Evolutionary conservation across 2,888 invertebrate species (phyloP).

Genomic region (Pristionchus arcanus): DNA sequence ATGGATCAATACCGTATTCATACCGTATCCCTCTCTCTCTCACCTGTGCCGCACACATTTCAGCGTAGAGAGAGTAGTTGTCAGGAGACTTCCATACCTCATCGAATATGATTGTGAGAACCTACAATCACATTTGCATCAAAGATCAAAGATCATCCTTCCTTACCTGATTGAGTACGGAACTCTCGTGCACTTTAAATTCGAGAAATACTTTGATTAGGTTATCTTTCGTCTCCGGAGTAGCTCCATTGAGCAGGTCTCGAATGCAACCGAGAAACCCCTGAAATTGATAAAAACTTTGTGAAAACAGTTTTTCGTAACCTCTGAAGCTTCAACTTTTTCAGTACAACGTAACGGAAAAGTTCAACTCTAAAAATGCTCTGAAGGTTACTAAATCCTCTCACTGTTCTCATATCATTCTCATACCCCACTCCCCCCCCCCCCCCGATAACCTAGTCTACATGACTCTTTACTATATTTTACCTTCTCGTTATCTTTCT

Average conservation of each 20-base stretch:
- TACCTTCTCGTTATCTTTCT: too few species aligned
- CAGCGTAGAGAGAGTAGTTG: background rate
- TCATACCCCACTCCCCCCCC: too few species aligned
- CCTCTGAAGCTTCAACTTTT: too few species aligned
- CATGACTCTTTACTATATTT: too few species aligned
- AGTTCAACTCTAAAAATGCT: too few species aligned
- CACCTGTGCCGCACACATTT: background rate
- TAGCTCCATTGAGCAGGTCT: background rate
- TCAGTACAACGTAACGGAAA: too few species aligned
- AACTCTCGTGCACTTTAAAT: slow-evolving; percentile 6
- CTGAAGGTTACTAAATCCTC: too few species aligned
- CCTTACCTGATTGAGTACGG: background rate
- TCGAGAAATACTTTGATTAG: background rate
- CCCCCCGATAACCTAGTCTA: too few species aligned
- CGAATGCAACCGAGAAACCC: background rate
- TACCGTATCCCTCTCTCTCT: background rate
- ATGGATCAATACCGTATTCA: background rate
- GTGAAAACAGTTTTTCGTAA: too few species aligned
- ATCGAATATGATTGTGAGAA: background rate
- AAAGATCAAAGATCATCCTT: background rate
- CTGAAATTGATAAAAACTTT: background rate
- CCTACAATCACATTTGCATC: background rate
- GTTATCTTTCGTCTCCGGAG: background rate
- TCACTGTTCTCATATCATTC: too few species aligned
- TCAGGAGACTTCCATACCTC: background rate